phyloP scores from a whole-genome alignment of 2,888 invertebrate genomes.

The Muschampia plurimacula region DNA sequence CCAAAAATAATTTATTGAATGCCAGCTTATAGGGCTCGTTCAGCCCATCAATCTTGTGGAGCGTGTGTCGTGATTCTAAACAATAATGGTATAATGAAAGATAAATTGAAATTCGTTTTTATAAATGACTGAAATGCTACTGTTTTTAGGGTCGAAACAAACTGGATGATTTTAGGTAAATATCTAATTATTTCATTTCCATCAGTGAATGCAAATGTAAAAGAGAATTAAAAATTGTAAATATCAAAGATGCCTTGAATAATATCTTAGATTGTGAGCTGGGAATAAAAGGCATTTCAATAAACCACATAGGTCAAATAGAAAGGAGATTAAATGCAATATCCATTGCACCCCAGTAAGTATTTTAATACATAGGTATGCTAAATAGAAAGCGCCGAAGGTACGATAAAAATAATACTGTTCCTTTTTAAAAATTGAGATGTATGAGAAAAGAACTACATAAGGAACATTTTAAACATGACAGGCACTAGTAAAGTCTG shows the following conservation, averaged over 20 bases:
- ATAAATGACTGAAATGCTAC: no score
- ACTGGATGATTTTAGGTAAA: no score
- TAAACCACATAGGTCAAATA: conserved; percentile 24
- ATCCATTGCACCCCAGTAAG: not conserved
- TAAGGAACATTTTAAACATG: no score
- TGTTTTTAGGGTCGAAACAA: no score
- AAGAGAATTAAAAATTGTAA: not conserved
- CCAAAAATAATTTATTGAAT: conserved; percentile 16
- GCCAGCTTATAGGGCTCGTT: not conserved
- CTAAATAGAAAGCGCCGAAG: not conserved
- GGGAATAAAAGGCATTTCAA: conserved; percentile 34
- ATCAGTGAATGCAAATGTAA: not conserved
- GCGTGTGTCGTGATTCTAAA: not conserved
- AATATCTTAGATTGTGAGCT: conserved; percentile 5
- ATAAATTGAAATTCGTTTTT: not conserved
- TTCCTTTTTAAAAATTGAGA: no score
- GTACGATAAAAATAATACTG: not conserved
- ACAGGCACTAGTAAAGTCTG: no score
- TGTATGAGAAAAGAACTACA: no score
- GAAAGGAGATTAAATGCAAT: conserved; percentile 13
- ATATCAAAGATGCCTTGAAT: not conserved
- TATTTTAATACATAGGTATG: not conserved
- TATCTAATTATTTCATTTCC: no score
- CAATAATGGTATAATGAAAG: not conserved
- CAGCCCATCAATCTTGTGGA: conserved; percentile 11